Conservation (phyloP, 2,797 vertebrate genomes). For the Macrochelys suwanniensis region DNA sequence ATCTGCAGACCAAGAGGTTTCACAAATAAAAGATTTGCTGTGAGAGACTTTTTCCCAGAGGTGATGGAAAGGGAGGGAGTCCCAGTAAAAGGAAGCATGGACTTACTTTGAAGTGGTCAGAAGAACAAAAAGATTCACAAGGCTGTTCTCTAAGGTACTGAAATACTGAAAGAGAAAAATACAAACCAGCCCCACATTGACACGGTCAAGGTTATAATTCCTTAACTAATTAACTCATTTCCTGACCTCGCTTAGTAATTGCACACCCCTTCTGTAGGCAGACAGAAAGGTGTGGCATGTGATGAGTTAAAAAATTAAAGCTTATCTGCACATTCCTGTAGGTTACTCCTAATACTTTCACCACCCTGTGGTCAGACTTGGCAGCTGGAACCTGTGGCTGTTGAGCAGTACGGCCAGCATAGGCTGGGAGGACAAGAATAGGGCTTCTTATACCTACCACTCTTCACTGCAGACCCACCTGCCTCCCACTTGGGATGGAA, state of each 20-base stretch:
- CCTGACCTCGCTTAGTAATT: not conserved
- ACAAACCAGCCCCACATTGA: not conserved
- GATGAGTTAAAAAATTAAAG: not conserved
- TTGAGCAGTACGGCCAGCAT: not conserved
- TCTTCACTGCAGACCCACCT: not conserved
- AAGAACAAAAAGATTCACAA: conserved; percentile 96
- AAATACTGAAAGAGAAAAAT: conserved; percentile 89
- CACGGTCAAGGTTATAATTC: not conserved
- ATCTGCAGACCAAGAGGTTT: not conserved
- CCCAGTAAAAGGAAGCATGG: not conserved
- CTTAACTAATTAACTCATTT: not conserved
- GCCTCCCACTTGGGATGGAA: not conserved
- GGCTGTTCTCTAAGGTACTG: conserved; percentile 95
- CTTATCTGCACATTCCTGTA: not conserved
- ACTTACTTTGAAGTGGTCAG: conserved; percentile 98
- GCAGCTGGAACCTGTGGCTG: not conserved
- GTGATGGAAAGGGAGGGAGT: not conserved
- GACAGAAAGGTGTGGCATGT: not conserved
- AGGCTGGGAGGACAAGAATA: rapidly evolving
- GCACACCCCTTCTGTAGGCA: not conserved
- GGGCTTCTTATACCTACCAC: not conserved
- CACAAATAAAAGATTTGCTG: conserved; percentile 18
- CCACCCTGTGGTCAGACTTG: not conserved
- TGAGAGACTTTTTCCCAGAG: not conserved
- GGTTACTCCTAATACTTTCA: not conserved